Evolutionary conservation across 1,140 invertebrate species (phyloP).

Genomic region (Delia radicum): DNA sequence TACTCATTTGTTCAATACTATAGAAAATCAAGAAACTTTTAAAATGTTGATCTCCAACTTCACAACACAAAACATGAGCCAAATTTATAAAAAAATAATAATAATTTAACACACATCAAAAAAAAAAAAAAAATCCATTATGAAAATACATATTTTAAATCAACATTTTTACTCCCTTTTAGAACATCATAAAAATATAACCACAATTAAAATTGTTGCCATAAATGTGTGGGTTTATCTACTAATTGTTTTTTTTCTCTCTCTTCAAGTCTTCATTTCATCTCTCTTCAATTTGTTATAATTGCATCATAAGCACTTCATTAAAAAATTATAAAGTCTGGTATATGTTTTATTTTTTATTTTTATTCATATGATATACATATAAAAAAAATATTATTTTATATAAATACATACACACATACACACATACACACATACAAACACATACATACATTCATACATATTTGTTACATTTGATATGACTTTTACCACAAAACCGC

Average conservation of each 20-base stretch:
- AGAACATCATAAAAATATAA: not conserved
- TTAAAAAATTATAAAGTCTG: conserved; percentile 36
- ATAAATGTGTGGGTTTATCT: not conserved
- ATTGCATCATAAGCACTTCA: conserved; percentile 50
- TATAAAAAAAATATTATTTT: not conserved
- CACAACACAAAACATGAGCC: too few species aligned
- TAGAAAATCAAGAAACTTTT: too few species aligned
- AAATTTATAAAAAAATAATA: too few species aligned
- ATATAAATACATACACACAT: not conserved
- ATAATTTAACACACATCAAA: too few species aligned
- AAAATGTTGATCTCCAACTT: too few species aligned
- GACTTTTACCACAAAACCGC: not conserved
- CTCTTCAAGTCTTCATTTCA: not conserved
- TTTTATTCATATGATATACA: too few species aligned
- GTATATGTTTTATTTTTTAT: not conserved
- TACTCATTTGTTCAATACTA: too few species aligned
- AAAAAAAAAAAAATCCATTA: too few species aligned
- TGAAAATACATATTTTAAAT: too few species aligned
- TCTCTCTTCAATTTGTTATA: conserved; percentile 33
- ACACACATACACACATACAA: not conserved
- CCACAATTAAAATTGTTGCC: not conserved
- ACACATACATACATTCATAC: not conserved
- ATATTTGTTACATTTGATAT: not conserved
- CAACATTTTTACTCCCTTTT: too few species aligned
- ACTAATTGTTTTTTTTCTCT: not conserved